Evolutionary conservation across 2,113 vertebrate genomes (phyloP), one percentile per base, ranked within the genome.

Genomic region (Furnarius figulus): DNA sequence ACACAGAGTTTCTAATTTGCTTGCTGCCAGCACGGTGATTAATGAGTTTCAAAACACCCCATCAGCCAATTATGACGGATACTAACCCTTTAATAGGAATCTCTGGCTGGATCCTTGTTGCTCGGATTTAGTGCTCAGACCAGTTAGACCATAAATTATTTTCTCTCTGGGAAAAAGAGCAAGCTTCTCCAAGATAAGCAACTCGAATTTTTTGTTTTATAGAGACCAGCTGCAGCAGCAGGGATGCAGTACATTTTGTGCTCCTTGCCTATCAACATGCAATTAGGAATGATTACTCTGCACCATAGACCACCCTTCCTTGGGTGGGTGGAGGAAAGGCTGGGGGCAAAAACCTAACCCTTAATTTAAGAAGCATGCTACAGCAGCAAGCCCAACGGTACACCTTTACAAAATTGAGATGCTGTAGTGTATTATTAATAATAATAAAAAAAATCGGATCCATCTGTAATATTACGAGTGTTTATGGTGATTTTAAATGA

Each of bases 21-120:
- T 91, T 93, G 74, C 90, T 95, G 89, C 84, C 85, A 87, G 65
- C 71, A 33, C 14, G 1, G 42, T 93, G 96, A 94, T 92, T 92
- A 90, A 90, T 72, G 81, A 52, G 79, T 89, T 97, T 95, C 90
- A 88, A 94, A 96, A 90, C 91, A 91, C 21, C 28, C 50, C 71
- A 76, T 89, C 92, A 87, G 81, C 88, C 92, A 88, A 78, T 93
- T 96, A 80, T 80, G 96, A 96, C 62, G 94, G 93, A 75, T 95
- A 86, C 92, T 89, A 93, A 66, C 85, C 20, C 82, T 88, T 74
- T 89, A 95, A 86, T 75, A 95, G 92, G 85, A 93, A 92, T 87
- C 84, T 85, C 23, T 58, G 76, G 78, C 58, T 97, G 67, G 66
- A 88, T 97, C 79, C 78, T 87, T 2, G 8, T 90, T 92, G 72